These are phyloP conservation scores for Heptranchias perlo DNA, from an alignment of 2,113 vertebrate species.

Conservation along the genomic window DNA sequence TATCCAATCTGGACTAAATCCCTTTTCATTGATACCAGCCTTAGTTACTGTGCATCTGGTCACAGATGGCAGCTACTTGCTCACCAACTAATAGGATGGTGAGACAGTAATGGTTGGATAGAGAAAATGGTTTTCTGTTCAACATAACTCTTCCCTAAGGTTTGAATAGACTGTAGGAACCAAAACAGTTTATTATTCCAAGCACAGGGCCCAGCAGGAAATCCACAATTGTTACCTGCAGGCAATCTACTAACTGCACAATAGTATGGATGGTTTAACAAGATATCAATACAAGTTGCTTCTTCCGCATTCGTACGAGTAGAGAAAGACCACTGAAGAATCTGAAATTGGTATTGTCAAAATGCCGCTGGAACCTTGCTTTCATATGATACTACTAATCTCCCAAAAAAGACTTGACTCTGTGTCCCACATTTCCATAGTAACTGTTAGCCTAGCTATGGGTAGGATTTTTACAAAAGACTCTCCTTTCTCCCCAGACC, in stretches of 20 bases:
- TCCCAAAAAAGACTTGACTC: not conserved
- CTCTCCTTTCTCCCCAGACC: not conserved
- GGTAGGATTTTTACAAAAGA: not conserved
- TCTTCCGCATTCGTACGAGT: not conserved
- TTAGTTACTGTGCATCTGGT: not conserved
- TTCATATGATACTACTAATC: not conserved
- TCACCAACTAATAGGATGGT: not conserved
- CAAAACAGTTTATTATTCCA: not conserved
- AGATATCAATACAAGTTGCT: not conserved
- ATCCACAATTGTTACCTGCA: not conserved
- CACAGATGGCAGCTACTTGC: not conserved
- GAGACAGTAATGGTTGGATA: not conserved
- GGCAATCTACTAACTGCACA: not conserved
- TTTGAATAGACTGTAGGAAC: not conserved
- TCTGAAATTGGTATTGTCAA: not conserved
- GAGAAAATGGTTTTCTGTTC: not conserved
- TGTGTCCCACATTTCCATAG: not conserved
- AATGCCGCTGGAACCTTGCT: not conserved
- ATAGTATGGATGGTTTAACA: conserved; percentile 15
- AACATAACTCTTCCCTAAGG: not conserved
- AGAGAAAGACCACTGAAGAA: not conserved
- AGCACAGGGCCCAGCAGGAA: not conserved
- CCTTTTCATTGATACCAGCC: not conserved
- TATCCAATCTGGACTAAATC: not conserved
- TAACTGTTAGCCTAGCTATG: not conserved